Percentiles rank a stretch among this genome's conserved stretches.
These are phyloP conservation scores for Scatophagus argus DNA, from an alignment of 2,113 vertebrate genomes.

Conservation along the genomic window DNA sequence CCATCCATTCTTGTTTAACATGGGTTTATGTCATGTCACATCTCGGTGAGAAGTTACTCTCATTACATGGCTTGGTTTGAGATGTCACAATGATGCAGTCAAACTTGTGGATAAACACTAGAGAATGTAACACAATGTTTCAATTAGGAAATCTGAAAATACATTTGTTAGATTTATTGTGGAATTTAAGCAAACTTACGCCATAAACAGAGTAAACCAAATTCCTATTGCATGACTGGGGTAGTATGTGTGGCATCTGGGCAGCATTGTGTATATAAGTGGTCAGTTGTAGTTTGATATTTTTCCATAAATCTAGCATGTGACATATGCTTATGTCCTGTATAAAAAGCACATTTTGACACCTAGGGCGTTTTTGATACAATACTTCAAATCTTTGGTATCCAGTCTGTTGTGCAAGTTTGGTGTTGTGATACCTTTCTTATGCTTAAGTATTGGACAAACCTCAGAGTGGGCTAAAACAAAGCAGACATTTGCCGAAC, in stretches of 20 bases:
- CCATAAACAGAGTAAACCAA: slow-evolving; percentile 2
- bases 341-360: slow-evolving; percentile 15
- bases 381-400: slow-evolving; percentile 55
- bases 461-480: slow-evolving; percentile 16
- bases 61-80: neutral
- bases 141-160: slow-evolving; percentile 2
- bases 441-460: slow-evolving; percentile 29
- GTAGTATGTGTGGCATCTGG: neutral
- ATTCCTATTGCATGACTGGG: neutral
- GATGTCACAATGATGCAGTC: neutral
- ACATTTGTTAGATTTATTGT: neutral
- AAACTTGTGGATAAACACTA: neutral
- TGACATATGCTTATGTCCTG: neutral
- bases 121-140: neutral
- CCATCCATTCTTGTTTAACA: neutral
- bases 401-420: slow-evolving; percentile 35
- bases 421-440: slow-evolving; percentile 26
- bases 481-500: slow-evolving; percentile 37
- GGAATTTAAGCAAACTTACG: neutral
- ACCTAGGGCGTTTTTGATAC: neutral
- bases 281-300: neutral
- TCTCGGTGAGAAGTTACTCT: neutral
- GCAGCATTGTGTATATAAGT: neutral
- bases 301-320: neutral
- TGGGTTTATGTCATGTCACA: neutral